These are phyloP conservation scores for Sebastes variabilis DNA, from an alignment of 2,797 vertebrate genomes.

Conservation along the genomic window DNA sequence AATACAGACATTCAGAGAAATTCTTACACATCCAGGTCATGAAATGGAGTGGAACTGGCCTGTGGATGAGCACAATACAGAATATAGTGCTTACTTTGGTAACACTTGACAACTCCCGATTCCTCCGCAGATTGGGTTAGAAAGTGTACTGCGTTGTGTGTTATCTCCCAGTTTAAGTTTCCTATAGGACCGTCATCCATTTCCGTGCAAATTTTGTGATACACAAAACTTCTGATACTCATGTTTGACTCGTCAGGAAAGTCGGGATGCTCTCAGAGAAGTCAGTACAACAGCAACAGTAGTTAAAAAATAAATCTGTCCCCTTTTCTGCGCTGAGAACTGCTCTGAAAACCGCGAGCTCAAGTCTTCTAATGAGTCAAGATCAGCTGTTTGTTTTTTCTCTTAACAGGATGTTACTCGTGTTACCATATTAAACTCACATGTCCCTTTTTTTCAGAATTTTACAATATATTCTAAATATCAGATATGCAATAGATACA, in stretches of 20 bases:
- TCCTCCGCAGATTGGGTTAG: background rate
- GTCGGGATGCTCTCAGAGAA: slow-evolving; percentile 18
- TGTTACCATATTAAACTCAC: slow-evolving; percentile 30
- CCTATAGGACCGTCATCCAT: background rate
- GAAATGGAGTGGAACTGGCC: slow-evolving; percentile 39
- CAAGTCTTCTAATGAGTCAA: slow-evolving; percentile 4
- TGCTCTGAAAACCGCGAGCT: slow-evolving; percentile 23
- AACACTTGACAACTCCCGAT: slow-evolving; percentile 1
- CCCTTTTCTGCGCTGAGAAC: background rate
- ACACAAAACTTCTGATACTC: slow-evolving; percentile 6
- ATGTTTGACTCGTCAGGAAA: slow-evolving; percentile 12
- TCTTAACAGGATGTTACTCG: slow-evolving; percentile 10
- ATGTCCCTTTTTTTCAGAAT: slow-evolving; percentile 72
- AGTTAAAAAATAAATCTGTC: background rate
- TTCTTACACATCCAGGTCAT: slow-evolving; percentile 10
- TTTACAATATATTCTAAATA: slow-evolving; percentile 73
- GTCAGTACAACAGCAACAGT: slow-evolving; percentile 16
- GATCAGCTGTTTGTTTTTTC: background rate
- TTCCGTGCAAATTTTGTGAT: slow-evolving; percentile 24
- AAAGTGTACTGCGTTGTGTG: slow-evolving; percentile 3
- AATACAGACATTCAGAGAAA: slow-evolving; percentile 22
- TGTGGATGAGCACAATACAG: slow-evolving; percentile 5
- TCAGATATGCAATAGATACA: slow-evolving; percentile 73
- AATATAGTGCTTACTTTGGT: slow-evolving; percentile 42
- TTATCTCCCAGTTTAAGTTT: slow-evolving; percentile 26